A percentile compares a stretch with the other conserved stretches of the same genome.
These are phyloP conservation scores for Amia ocellicauda DNA, from an alignment of 2,113 vertebrate species.

Conservation along the genomic window DNA sequence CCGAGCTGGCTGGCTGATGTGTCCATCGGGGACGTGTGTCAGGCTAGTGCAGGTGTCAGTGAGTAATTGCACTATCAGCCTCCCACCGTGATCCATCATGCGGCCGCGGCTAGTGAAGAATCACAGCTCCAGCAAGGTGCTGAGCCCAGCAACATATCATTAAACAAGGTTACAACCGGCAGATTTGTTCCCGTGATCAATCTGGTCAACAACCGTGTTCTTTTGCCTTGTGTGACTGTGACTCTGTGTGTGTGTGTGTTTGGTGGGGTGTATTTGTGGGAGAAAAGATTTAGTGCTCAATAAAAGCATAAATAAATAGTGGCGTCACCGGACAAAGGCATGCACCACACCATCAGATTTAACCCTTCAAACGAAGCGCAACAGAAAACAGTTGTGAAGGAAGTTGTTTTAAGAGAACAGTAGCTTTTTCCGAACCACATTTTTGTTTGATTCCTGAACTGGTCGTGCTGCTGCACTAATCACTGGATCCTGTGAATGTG, in stretches of 20 bases:
- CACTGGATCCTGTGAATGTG: too few species aligned
- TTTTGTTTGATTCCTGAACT: too few species aligned
- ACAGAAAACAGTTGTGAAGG: too few species aligned
- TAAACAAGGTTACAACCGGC: constrained; percentile 86
- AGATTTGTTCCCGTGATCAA: constrained; percentile 82
- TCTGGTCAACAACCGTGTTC: constrained; percentile 67
- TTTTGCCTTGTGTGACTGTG: neutral
- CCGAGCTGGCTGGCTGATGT: constrained; percentile 63
- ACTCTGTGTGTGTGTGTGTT: neutral
- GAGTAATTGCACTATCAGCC: constrained; percentile 97
- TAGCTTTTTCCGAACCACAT: too few species aligned
- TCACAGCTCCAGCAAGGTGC: constrained; percentile 75
- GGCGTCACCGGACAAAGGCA: neutral
- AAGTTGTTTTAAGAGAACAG: too few species aligned
- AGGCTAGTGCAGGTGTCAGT: constrained; percentile 82
- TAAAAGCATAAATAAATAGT: neutral
- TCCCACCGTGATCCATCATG: constrained; percentile 94
- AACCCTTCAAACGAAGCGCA: too few species aligned
- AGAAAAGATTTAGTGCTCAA: neutral
- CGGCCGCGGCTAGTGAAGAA: constrained; percentile 74
- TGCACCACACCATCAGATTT: too few species aligned
- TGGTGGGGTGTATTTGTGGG: constrained; percentile 3
- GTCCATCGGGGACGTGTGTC: constrained; percentile 80
- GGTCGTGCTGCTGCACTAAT: too few species aligned
- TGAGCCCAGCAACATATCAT: constrained; percentile 85